Conservation (phyloP, 1,140 invertebrate species). For the Chrysomallon squamiferum region DNA sequence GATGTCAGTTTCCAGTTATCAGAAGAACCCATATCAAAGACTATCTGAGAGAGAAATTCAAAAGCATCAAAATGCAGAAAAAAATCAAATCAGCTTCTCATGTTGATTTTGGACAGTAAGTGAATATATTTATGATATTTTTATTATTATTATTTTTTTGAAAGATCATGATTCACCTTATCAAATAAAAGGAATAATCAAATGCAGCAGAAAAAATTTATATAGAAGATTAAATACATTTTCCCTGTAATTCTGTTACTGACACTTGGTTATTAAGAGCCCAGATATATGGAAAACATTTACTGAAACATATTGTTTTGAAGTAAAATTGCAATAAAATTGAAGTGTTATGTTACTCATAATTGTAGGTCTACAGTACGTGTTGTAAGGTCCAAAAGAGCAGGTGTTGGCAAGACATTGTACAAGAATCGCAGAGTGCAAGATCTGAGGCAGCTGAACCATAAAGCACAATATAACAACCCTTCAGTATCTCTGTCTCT, state of each 20-base stretch:
- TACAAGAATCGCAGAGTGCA: slow-evolving; percentile 33
- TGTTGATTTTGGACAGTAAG: slow-evolving; percentile 29
- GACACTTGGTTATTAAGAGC: no score
- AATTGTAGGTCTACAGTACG: slow-evolving; percentile 38
- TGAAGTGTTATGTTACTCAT: background rate
- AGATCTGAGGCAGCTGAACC: slow-evolving; percentile 13
- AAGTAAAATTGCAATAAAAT: background rate
- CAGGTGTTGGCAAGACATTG: slow-evolving; percentile 55
- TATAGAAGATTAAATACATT: no score
- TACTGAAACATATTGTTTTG: background rate
- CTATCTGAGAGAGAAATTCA: slow-evolving; percentile 26
- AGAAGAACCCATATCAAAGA: slow-evolving; percentile 10
- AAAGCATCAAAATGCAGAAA: slow-evolving; percentile 1
- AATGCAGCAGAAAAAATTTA: no score
- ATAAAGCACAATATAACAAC: background rate
- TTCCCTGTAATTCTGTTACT: no score
- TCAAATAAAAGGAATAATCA: background rate
- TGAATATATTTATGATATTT: background rate
- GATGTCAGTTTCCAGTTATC: slow-evolving; percentile 15
- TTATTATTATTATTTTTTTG: background rate
- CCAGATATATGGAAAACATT: background rate
- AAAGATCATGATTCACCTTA: background rate
- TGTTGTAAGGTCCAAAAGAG: slow-evolving; percentile 46
- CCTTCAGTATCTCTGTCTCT: slow-evolving; percentile 34
- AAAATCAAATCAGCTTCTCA: slow-evolving; percentile 9